phyloP scores from a whole-genome alignment of 2,888 invertebrate species.

The Chloroclysta siterata region DNA sequence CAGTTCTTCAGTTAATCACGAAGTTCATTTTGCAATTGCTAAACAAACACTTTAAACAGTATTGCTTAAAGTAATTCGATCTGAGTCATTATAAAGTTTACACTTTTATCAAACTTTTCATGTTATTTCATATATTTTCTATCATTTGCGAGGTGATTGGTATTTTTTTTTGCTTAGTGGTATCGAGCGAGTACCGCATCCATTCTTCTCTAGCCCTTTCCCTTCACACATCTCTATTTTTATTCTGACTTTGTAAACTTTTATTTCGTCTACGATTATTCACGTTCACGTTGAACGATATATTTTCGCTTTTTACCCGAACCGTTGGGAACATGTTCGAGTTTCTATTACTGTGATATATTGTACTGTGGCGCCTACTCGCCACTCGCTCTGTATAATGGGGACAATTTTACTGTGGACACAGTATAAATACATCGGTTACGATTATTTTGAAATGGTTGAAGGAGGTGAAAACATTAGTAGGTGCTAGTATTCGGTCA shows the following conservation, averaged over 20 bases:
- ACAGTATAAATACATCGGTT: slow-evolving; percentile 16
- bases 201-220: slow-evolving; percentile 43
- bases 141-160: too few species aligned
- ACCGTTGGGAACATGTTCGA: slow-evolving; percentile 45
- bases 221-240: slow-evolving; percentile 51
- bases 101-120: too few species aligned
- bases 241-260: slow-evolving; percentile 68
- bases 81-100: too few species aligned
- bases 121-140: too few species aligned
- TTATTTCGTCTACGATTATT: slow-evolving; percentile 71
- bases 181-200: slow-evolving; percentile 42
- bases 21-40: too few species aligned
- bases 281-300: slow-evolving; percentile 74
- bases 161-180: background rate
- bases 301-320: slow-evolving; percentile 58
- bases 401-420: slow-evolving; percentile 13
- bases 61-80: too few species aligned
- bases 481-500: background rate
- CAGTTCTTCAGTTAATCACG: too few species aligned
- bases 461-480: slow-evolving; percentile 4
- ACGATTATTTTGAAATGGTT: slow-evolving; percentile 7
- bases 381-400: slow-evolving; percentile 6
- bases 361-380: slow-evolving; percentile 46
- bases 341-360: slow-evolving; percentile 52
- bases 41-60: too few species aligned